A percentile compares a stretch with the other conserved stretches of the same genome.
These are phyloP conservation scores for Nomada ruficornis DNA, from an alignment of 2,888 invertebrate species.

Conservation along the genomic window DNA sequence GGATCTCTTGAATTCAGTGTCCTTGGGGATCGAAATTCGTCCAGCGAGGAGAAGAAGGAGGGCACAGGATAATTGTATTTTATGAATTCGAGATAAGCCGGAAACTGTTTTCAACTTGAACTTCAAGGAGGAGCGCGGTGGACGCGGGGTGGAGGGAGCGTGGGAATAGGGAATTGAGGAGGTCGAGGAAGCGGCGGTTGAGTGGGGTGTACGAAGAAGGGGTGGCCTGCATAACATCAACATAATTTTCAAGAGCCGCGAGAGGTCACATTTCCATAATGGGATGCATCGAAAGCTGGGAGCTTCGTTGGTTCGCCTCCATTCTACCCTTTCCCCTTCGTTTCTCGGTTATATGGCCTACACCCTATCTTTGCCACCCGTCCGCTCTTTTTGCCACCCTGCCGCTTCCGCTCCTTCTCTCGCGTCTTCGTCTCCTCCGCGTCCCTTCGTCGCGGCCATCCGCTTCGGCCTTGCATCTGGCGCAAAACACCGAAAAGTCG, in stretches of 20 bases:
- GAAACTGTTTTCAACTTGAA: constrained; percentile 63
- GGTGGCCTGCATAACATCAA: constrained; percentile 79
- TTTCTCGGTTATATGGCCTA: constrained; percentile 29
- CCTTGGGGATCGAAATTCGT: background rate
- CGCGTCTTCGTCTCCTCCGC: background rate
- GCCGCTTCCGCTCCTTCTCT: background rate
- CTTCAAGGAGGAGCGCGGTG: constrained; percentile 1
- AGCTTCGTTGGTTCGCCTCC: constrained; percentile 58
- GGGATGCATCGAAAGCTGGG: constrained; percentile 80
- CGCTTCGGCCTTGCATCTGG: constrained; percentile 42
- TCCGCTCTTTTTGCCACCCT: background rate
- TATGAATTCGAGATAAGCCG: constrained; percentile 78
- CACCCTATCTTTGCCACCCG: constrained; percentile 17
- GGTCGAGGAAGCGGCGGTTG: constrained; percentile 43
- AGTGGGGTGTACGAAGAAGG: constrained; percentile 49
- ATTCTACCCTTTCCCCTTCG: constrained; percentile 39
- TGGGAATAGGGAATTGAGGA: constrained; percentile 16
- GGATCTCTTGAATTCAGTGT: background rate
- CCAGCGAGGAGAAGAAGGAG: background rate
- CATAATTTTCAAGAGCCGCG: constrained; percentile 80
- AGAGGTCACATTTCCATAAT: constrained; percentile 81
- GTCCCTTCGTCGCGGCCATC: constrained; percentile 24
- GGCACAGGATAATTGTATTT: constrained; percentile 77
- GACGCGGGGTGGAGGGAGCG: constrained; percentile 16
- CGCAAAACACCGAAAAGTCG: constrained; percentile 65